Percentiles rank a stretch among this genome's conserved stretches.
These are phyloP conservation scores for Megastigmus dorsalis DNA, from an alignment of 2,888 invertebrate species.

Conservation along the genomic window DNA sequence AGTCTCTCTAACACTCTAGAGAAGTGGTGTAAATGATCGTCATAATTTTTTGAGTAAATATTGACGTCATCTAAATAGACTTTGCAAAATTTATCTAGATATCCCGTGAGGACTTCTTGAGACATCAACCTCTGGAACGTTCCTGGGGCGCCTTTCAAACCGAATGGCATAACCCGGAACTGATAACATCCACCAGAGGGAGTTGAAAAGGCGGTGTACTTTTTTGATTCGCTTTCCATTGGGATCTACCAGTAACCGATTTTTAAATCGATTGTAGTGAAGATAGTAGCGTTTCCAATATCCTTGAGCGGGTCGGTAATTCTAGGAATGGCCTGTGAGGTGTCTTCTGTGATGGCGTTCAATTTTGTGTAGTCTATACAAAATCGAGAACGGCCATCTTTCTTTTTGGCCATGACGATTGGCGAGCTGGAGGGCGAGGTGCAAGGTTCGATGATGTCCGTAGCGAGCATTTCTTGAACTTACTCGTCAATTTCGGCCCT, in stretches of 20 bases:
- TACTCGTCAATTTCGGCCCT: background rate
- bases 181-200: conserved; percentile 61
- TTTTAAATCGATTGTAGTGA: too few species aligned
- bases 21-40: conserved; percentile 47
- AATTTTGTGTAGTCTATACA: too few species aligned
- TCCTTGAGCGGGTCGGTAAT: too few species aligned
- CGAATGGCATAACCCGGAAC: conserved; percentile 63
- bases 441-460: background rate
- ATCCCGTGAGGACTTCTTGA: conserved; percentile 54
- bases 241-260: conserved; percentile 66
- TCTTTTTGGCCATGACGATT: background rate
- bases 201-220: conserved; percentile 62
- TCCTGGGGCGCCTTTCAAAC: conserved; percentile 53
- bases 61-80: conserved; percentile 64
- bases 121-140: conserved; percentile 48
- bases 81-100: conserved; percentile 46
- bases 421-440: background rate
- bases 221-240: conserved; percentile 54
- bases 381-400: background rate
- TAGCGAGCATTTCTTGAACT: background rate
- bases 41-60: conserved; percentile 48
- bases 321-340: too few species aligned
- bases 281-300: too few species aligned
- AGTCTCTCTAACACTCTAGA: background rate
- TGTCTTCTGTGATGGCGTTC: too few species aligned